phyloP scores from a whole-genome alignment of 2,888 invertebrate species.

The Drymonia ruficornis region DNA sequence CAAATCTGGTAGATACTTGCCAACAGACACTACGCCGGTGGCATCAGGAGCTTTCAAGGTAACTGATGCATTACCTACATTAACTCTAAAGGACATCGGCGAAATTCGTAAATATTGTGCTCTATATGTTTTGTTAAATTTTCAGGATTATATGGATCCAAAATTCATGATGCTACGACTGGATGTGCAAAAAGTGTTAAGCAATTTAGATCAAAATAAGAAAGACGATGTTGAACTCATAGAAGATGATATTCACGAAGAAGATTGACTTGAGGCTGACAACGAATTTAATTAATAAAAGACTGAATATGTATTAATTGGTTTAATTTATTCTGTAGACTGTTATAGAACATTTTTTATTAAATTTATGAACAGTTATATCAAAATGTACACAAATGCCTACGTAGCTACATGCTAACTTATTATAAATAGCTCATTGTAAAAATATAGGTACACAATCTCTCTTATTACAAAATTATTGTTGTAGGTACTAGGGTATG shows the following conservation, averaged over 20 bases:
- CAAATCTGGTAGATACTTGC: slow-evolving; percentile 21
- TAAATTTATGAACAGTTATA: slow-evolving; percentile 60
- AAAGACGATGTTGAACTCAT: slow-evolving; percentile 44
- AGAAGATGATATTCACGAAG: slow-evolving; percentile 34
- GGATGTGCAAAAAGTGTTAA: slow-evolving; percentile 76
- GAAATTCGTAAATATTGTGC: no score
- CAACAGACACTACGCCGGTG: slow-evolving; percentile 36
- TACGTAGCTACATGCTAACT: slow-evolving; percentile 59
- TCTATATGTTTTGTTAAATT: slow-evolving; percentile 17
- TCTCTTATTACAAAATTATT: slow-evolving; percentile 50
- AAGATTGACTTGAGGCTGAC: slow-evolving; percentile 24
- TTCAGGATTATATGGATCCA: slow-evolving; percentile 78
- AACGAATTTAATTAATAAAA: slow-evolving; percentile 59
- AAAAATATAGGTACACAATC: slow-evolving; percentile 77
- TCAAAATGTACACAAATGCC: slow-evolving; percentile 80
- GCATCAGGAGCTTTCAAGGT: slow-evolving; percentile 57
- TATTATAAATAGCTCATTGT: slow-evolving; percentile 72
- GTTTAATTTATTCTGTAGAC: slow-evolving; percentile 75
- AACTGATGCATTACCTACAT: no score
- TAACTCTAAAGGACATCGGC: no score
- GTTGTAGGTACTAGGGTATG: slow-evolving; percentile 55
- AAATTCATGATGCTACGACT: slow-evolving; percentile 79
- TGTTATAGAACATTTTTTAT: slow-evolving; percentile 65
- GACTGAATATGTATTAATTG: slow-evolving; percentile 71
- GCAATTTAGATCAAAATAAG: slow-evolving; percentile 64